Evolutionary conservation across 2,888 invertebrate species (phyloP), one percentile per base, ranked within the genome.

Genomic region (Baronia brevicornis): DNA sequence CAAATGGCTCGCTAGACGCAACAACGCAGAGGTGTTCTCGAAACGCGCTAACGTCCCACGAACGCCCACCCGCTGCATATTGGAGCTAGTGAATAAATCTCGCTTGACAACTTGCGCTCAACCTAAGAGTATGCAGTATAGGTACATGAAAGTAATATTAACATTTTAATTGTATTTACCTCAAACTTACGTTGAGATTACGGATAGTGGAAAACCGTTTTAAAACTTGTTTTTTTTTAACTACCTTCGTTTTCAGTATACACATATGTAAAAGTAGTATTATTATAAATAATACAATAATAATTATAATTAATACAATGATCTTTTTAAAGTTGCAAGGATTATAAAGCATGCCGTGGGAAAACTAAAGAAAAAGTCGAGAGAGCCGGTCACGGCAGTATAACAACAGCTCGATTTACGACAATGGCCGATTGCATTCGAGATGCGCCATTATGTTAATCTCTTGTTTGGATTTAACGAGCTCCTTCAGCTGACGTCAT

Each of bases 31-130:
- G 66, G 61, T 45, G 51, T 49, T 51, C 59, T 54, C 51, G 52
- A 55, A 55, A 44, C 49, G 51, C 51, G 62, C 57, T 66, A 60
- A 53, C 65, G 44, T 41, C 70, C 72, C 63, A 69, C 74, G 69
- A 59, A 59, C 68, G 61, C 65, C 70, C 69, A 66, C 75, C 54
- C 53, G 51, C 52, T 49, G 50, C 60, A 54, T 61, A 59, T 63
- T 54, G 49, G 45, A 53, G 49, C 53, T 57, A 54, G 67, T 63
- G 67, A 60, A 72, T 73, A 75, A 74, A 74, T 78, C 69, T 67
- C 52, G 66, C 66, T 66, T 63, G 71, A 68, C 72, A 69, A 61
- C 64, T 43, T 42, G n/a, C n/a, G n/a, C n/a, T 34, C 41, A 35
- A 38, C 41, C 23, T 21, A 44, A 43, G n/a, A n/a, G n/a, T n/a